These are phyloP conservation scores for Heteropelma amictum DNA, from an alignment of 2,888 invertebrate genomes.

Conservation along the genomic window DNA sequence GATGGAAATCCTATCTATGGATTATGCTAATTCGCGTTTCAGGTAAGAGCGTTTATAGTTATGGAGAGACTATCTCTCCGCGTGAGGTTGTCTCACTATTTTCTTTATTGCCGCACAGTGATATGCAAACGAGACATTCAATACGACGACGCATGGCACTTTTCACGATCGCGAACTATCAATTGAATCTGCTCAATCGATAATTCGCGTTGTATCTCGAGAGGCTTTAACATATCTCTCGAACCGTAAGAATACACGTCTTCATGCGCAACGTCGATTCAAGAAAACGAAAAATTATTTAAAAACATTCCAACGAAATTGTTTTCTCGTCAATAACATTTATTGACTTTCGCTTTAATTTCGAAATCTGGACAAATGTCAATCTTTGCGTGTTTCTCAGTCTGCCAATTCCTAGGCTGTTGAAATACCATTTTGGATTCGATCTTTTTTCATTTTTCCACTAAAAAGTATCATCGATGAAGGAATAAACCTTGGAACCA, in stretches of 20 bases:
- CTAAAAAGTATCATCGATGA: too few relatives aligned
- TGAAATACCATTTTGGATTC: too few relatives aligned
- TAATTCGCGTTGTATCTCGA: not conserved
- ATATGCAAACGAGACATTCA: conserved; percentile 10
- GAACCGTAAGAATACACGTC: not conserved
- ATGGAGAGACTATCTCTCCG: not conserved
- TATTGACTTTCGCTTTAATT: too few relatives aligned
- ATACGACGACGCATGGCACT: conserved; percentile 4
- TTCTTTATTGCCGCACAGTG: not conserved
- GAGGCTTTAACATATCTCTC: not conserved
- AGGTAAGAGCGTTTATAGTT: not conserved
- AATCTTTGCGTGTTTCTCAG: too few relatives aligned
- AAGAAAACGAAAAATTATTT: not conserved
- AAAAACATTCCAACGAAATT: too few relatives aligned
- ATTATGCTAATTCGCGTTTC: conserved; percentile 33
- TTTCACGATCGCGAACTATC: conserved; percentile 34
- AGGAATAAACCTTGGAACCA: too few relatives aligned
- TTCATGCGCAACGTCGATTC: too few relatives aligned
- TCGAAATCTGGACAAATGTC: too few relatives aligned
- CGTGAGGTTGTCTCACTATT: not conserved
- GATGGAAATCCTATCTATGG: conserved; percentile 32
- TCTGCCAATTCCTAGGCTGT: too few relatives aligned
- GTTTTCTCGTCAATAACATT: too few relatives aligned
- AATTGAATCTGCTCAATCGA: conserved; percentile 11
- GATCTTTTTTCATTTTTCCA: too few relatives aligned